Evolutionary conservation across 2,797 vertebrate genomes (phyloP).

Genomic region (Propithecus deckenii): DNA sequence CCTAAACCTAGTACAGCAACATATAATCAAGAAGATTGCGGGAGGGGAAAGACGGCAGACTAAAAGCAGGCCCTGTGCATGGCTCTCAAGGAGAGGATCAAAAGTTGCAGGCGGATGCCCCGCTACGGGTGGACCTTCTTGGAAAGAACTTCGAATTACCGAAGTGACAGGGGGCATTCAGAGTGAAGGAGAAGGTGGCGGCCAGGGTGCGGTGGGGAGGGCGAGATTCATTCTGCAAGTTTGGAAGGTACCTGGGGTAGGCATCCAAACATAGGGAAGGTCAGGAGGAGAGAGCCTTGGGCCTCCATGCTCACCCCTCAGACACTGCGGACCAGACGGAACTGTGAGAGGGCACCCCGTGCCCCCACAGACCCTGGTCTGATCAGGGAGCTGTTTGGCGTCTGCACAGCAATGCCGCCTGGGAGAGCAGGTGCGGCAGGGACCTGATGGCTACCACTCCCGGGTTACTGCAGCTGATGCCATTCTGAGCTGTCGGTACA

Average conservation of each 20-base stretch:
- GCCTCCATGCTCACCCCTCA: not conserved
- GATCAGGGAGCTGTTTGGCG: not conserved
- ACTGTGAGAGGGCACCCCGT: not conserved
- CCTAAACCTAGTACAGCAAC: too few species aligned
- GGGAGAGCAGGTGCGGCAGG: not conserved
- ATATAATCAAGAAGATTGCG: not conserved
- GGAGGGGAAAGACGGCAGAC: not conserved
- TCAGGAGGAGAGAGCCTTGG: not conserved
- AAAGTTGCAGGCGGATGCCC: not conserved
- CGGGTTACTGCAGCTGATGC: too few species aligned
- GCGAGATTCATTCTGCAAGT: not conserved
- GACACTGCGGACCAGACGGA: rapidly evolving
- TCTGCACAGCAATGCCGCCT: not conserved
- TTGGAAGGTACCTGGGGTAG: not conserved
- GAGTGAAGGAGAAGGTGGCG: not conserved
- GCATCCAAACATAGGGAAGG: not conserved
- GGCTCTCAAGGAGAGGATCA: not conserved
- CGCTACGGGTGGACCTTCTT: not conserved
- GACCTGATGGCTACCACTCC: too few species aligned
- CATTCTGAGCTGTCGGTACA: too few species aligned
- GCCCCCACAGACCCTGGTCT: not conserved
- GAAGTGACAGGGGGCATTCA: not conserved
- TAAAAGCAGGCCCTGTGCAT: not conserved
- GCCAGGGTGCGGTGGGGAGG: not conserved
- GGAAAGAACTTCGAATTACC: not conserved